Conservation (phyloP, 2,113 vertebrate genomes). For the Fukomys damarensis region DNA sequence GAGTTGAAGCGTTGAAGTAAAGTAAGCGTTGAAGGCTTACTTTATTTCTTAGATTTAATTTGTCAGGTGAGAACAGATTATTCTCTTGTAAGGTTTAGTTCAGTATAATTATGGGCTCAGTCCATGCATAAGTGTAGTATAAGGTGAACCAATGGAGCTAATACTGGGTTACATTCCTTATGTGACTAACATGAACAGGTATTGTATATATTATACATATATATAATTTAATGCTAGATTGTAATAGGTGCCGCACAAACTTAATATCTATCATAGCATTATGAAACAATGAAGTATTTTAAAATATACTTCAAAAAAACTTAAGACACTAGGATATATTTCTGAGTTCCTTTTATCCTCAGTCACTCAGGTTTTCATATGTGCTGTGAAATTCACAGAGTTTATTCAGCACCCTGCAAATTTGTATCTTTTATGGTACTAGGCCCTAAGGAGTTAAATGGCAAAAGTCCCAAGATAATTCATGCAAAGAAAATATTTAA, state of each 20-base stretch:
- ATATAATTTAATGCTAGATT: neutral
- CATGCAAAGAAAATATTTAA: slow-evolving; percentile 62
- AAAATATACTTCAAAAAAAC: neutral
- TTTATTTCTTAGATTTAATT: slow-evolving; percentile 29
- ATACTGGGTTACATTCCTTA: neutral
- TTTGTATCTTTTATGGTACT: neutral
- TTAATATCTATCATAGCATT: slow-evolving; percentile 19
- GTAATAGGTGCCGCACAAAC: neutral
- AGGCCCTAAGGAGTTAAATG: neutral
- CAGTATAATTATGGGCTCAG: neutral
- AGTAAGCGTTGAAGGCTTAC: neutral
- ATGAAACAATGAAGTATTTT: slow-evolving; percentile 33
- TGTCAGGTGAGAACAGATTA: slow-evolving; percentile 20
- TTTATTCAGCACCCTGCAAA: neutral
- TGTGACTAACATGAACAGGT: neutral
- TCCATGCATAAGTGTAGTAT: neutral
- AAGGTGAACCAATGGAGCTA: neutral
- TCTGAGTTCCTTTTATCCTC: neutral
- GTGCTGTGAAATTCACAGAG: neutral
- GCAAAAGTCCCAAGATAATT: slow-evolving; percentile 47
- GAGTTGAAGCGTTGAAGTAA: too few species aligned
- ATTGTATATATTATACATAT: neutral
- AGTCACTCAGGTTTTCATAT: slow-evolving; percentile 12
- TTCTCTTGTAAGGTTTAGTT: neutral
- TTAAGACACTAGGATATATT: neutral